phyloP scores from a whole-genome alignment of 1,140 invertebrate species.

The Teleopsis dalmanni region DNA sequence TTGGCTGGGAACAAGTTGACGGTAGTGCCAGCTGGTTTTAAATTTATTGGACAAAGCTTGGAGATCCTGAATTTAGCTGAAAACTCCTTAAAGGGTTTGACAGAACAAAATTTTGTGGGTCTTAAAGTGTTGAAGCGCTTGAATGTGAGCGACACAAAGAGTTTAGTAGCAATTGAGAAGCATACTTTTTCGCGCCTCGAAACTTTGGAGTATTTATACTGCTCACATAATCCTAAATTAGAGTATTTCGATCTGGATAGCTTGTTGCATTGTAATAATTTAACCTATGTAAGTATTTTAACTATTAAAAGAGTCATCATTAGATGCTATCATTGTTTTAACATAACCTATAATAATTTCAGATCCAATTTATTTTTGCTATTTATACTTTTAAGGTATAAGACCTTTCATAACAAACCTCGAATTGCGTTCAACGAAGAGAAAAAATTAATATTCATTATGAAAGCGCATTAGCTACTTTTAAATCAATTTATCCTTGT shows the following conservation, averaged over 20 bases:
- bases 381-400: too few species aligned
- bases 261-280: slow-evolving; percentile 19
- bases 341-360: neutral
- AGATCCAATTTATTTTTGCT: neutral
- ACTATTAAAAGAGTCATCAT: neutral
- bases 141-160: slow-evolving; percentile 50
- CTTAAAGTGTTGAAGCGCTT: slow-evolving; percentile 48
- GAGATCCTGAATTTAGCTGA: slow-evolving; percentile 50
- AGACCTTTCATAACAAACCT: too few species aligned
- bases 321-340: neutral
- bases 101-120: slow-evolving; percentile 50
- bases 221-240: slow-evolving; percentile 29
- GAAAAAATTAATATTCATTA: too few species aligned
- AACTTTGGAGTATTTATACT: slow-evolving; percentile 27
- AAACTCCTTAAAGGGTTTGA: slow-evolving; percentile 50
- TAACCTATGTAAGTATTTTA: slow-evolving; percentile 17
- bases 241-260: slow-evolving; percentile 23
- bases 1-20: slow-evolving; percentile 52
- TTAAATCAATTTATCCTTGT: too few species aligned
- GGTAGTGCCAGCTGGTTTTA: slow-evolving; percentile 49
- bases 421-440: too few species aligned
- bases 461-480: too few species aligned
- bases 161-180: slow-evolving; percentile 48
- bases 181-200: slow-evolving; percentile 48
- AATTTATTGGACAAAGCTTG: slow-evolving; percentile 46